Evolutionary conservation across 2,113 vertebrate species (phyloP).

Genomic region (Hiodon tergisus): DNA sequence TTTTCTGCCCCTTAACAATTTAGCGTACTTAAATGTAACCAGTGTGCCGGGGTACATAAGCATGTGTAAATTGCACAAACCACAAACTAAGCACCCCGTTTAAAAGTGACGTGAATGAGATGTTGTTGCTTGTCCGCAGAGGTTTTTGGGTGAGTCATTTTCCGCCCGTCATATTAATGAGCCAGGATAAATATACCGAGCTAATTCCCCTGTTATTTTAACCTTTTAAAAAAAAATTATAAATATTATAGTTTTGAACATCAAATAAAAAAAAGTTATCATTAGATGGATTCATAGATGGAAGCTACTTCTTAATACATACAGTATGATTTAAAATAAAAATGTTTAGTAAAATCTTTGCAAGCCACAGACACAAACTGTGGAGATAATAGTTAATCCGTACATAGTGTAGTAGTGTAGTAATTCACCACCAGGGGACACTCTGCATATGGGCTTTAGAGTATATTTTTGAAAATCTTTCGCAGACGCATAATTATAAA

Average conservation of each 20-base stretch:
- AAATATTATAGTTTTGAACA: not conserved
- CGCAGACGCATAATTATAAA: too few relatives aligned
- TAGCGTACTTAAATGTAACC: constrained; percentile 34
- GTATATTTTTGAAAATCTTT: not conserved
- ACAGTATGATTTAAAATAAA: too few relatives aligned
- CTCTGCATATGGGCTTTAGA: constrained; percentile 18
- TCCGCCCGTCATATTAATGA: constrained; percentile 42
- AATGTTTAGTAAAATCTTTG: too few relatives aligned
- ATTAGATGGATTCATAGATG: too few relatives aligned
- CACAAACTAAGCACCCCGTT: constrained; percentile 29
- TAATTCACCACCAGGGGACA: constrained; percentile 36
- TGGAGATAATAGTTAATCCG: too few relatives aligned
- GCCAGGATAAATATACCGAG: constrained; percentile 37
- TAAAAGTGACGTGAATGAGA: constrained; percentile 38
- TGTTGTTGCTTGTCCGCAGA: constrained; percentile 32
- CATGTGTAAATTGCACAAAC: constrained; percentile 45
- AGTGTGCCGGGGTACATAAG: constrained; percentile 28
- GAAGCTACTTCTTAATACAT: too few relatives aligned
- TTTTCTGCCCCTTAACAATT: constrained; percentile 27
- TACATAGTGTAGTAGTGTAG: too few relatives aligned
- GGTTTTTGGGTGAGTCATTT: constrained; percentile 40
- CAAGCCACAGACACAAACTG: too few relatives aligned
- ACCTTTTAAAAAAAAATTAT: not conserved
- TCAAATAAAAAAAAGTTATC: too few relatives aligned
- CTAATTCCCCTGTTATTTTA: constrained; percentile 19